Conservation (phyloP, 2,888 invertebrate genomes). For the Synanthedon formicaeformis region DNA sequence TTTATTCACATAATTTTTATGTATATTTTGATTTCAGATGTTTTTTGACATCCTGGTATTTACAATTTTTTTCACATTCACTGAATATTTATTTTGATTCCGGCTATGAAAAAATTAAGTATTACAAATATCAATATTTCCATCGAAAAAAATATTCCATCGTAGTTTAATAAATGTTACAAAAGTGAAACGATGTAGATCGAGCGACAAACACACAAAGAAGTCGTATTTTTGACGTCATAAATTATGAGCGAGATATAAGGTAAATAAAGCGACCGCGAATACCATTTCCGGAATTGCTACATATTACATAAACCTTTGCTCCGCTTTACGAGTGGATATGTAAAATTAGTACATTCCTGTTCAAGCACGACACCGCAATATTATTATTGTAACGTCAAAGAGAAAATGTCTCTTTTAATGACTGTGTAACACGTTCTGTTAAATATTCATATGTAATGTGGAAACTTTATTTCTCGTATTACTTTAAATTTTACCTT, state of each 20-base stretch:
- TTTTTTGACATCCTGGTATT: too few species aligned
- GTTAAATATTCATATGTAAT: too few species aligned
- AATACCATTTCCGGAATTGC: not conserved
- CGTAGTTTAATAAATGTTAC: too few species aligned
- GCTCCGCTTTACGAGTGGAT: not conserved
- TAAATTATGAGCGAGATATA: not conserved
- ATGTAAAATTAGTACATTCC: not conserved
- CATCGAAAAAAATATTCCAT: too few species aligned
- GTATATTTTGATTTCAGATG: too few species aligned
- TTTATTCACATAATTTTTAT: too few species aligned
- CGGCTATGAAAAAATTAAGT: too few species aligned
- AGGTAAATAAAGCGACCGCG: not conserved
- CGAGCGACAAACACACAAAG: not conserved
- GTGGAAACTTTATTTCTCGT: too few species aligned
- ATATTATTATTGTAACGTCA: slow-evolving; percentile 23
- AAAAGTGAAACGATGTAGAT: not conserved
- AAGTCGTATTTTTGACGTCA: not conserved
- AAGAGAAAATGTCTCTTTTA: slow-evolving; percentile 30
- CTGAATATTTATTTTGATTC: too few species aligned
- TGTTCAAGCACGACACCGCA: slow-evolving; percentile 5
- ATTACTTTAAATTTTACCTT: too few species aligned
- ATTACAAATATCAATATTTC: too few species aligned
- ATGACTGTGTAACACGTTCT: slow-evolving; percentile 31
- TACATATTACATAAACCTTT: not conserved
- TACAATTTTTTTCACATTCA: too few species aligned